Conservation (phyloP, 2,113 vertebrate species). For the Aspiorhynchus laticeps region DNA sequence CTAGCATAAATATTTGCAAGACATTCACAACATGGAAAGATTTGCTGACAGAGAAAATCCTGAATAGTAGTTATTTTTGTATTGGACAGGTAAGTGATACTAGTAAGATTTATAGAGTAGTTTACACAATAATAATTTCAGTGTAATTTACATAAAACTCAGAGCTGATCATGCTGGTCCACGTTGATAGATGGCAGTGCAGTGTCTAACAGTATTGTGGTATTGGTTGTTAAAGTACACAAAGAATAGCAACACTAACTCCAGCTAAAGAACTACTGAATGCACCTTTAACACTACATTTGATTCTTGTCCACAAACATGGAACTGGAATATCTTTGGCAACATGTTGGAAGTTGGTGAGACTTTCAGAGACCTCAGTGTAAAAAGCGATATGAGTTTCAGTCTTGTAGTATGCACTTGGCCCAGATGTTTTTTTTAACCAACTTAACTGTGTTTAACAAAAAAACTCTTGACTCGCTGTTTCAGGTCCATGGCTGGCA, state of each 20-base stretch:
- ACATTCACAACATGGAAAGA: background rate
- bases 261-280: background rate
- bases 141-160: background rate
- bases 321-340: background rate
- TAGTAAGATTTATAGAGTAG: too few species aligned
- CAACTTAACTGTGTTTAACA: slow-evolving; percentile 62
- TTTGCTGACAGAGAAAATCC: background rate
- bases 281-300: background rate
- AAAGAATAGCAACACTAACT: background rate
- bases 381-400: background rate
- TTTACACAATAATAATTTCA: too few species aligned
- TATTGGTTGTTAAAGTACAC: background rate
- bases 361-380: background rate
- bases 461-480: slow-evolving; percentile 67
- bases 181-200: background rate
- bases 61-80: background rate
- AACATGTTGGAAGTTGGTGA: background rate
- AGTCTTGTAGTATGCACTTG: background rate
- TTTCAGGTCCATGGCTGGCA: slow-evolving; percentile 64
- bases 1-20: background rate
- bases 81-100: background rate
- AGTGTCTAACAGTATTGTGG: background rate
- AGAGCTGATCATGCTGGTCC: background rate
- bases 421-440: background rate
- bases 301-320: background rate